Evolutionary conservation across 1,140 invertebrate species (phyloP), one percentile per base, ranked within the genome.

Genomic region (Sarcophaga bullata): DNA sequence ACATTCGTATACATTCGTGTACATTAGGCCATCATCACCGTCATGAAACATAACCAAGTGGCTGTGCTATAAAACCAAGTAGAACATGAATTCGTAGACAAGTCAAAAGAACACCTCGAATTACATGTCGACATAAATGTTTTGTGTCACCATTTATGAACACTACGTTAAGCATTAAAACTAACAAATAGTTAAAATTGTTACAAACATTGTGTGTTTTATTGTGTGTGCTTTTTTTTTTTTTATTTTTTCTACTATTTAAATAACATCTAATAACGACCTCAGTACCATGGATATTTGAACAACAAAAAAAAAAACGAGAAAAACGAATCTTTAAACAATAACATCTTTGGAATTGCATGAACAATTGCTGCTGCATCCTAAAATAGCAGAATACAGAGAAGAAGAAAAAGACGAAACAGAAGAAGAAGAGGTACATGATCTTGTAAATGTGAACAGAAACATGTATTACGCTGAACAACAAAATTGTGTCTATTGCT

Each of bases 111-210:
- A 78, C 75, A 78, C 75, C 75, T 78, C 80, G 52, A 80, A 80
- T 80, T 80, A 58, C 52, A 62, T 80, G 80, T 81, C 68, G 80
- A 81, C 80, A 73, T 73, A 72, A 81, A 81, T 81, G 80, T 81
- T 81, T 81, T 81, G 58, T 81, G 80, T 81, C 80, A 81, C 80
- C 80, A 81, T 81, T 81, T 81, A 81, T 81, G 80, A 81, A 81
- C 80, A 48, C 47, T 37, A 80, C 47, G 11, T n/a, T 50, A 47
- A 25, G 49, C n/a, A 54, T 68, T 68, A 58, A 37, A 68, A 68
- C 62, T 68, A 68, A 68, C 62, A 76, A 76, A 48, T 48, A 76
- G 73, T 76, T 76, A 15, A 48, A 76, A 47, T 76, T 76, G 73
- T 37, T 76, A 37, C 25, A 37, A 37, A 37, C 25, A 37, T 37